phyloP scores from a whole-genome alignment of 2,113 vertebrate species.

The Irena cyanogastra region DNA sequence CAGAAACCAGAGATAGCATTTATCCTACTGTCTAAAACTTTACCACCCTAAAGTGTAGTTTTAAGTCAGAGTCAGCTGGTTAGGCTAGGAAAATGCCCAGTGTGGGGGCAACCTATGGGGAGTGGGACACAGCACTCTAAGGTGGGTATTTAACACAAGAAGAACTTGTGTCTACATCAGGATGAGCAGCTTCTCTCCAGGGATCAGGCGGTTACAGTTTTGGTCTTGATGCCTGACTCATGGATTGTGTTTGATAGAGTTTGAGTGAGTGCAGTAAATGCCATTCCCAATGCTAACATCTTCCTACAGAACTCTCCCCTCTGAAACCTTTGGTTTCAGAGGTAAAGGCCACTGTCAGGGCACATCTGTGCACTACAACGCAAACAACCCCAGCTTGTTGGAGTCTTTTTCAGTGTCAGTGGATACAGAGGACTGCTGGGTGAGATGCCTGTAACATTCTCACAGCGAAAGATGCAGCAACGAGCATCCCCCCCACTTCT shows the following conservation, averaged over 20 bases:
- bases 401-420: background rate
- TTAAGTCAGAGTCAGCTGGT: background rate
- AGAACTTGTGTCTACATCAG: background rate
- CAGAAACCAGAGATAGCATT: background rate
- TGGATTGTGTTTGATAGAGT: background rate
- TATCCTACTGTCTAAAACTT: background rate
- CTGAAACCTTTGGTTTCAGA: background rate
- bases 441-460: background rate
- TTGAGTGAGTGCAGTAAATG: background rate
- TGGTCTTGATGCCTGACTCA: background rate
- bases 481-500: background rate
- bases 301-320: background rate
- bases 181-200: background rate
- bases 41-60: background rate
- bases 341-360: background rate
- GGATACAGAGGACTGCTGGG: background rate
- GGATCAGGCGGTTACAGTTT: background rate
- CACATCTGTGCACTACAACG: rapidly evolving
- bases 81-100: background rate
- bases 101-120: background rate
- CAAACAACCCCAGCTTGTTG: background rate
- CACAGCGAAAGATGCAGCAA: background rate
- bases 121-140: background rate
- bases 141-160: background rate
- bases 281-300: background rate